Conservation (phyloP, 2,888 invertebrate genomes). For the Rhopalosiphum nymphaeae region DNA sequence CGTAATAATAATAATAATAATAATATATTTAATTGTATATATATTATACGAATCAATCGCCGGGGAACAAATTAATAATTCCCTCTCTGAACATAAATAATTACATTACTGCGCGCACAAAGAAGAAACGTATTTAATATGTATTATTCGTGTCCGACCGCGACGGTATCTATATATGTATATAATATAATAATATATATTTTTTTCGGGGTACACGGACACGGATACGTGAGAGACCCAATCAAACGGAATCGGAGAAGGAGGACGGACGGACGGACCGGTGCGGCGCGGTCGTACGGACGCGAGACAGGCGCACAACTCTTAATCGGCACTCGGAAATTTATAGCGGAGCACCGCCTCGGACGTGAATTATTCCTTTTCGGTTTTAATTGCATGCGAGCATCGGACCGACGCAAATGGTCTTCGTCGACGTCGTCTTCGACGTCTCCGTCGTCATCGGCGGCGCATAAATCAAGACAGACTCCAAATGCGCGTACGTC, state of each 20-base stretch:
- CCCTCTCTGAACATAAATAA: background rate
- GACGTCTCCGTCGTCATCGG: background rate
- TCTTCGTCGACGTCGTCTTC: conserved; percentile 17
- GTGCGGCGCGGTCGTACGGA: background rate
- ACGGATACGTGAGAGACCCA: conserved; percentile 33
- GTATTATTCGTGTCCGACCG: conserved; percentile 4
- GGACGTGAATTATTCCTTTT: conserved; percentile 63
- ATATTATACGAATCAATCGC: conserved; percentile 7
- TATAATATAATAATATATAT: background rate
- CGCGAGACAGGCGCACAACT: conserved; percentile 24
- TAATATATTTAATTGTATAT: conserved; percentile 1
- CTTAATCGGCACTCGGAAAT: conserved; percentile 52
- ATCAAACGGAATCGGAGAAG: conserved; percentile 41
- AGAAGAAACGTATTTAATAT: background rate
- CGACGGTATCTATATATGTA: background rate
- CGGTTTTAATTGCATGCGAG: conserved; percentile 62
- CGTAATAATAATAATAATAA: background rate
- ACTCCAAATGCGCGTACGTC: background rate
- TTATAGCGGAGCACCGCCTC: conserved; percentile 63
- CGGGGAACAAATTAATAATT: conserved; percentile 44
- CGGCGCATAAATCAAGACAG: conserved; percentile 33
- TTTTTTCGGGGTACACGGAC: background rate
- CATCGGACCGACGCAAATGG: conserved; percentile 7
- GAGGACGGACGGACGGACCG: background rate
- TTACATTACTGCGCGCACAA: background rate